phyloP scores from a whole-genome alignment of 2,113 vertebrate genomes.

The Oncorhynchus tshawytscha region DNA sequence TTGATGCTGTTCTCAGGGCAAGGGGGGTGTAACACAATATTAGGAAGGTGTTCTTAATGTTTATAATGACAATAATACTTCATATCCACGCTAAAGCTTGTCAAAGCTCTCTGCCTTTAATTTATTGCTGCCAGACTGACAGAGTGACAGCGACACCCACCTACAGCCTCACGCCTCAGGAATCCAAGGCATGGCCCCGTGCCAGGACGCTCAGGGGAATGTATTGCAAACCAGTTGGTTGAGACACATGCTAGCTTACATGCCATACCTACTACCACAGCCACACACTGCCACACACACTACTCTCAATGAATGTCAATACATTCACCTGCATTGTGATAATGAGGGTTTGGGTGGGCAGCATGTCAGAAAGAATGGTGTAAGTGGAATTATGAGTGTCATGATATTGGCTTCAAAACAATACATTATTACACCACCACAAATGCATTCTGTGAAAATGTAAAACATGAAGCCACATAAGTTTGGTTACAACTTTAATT shows the following conservation, averaged over 20 bases:
- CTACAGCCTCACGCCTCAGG: conserved; percentile 47
- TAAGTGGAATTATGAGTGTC: neutral
- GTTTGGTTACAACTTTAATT: neutral
- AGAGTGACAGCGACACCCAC: conserved; percentile 6
- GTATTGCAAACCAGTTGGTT: conserved; percentile 64
- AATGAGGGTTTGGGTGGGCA: neutral
- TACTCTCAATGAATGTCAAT: conserved; percentile 6
- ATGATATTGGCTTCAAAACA: neutral
- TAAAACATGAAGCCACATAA: neutral
- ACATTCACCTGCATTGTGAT: conserved; percentile 5
- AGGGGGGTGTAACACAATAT: no score
- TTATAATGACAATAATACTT: neutral
- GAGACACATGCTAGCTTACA: conserved; percentile 47
- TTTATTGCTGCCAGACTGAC: neutral
- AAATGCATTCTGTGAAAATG: neutral
- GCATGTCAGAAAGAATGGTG: no score
- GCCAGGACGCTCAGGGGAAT: conserved; percentile 43
- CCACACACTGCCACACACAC: conserved; percentile 1
- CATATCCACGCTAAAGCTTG: neutral
- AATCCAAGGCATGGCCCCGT: conserved; percentile 49
- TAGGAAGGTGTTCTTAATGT: no score
- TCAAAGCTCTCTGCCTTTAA: neutral
- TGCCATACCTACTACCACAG: conserved; percentile 10
- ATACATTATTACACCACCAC: neutral
- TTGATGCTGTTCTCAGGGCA: no score